Conservation (phyloP, 2,113 vertebrate genomes). For the Macrotus californicus region DNA sequence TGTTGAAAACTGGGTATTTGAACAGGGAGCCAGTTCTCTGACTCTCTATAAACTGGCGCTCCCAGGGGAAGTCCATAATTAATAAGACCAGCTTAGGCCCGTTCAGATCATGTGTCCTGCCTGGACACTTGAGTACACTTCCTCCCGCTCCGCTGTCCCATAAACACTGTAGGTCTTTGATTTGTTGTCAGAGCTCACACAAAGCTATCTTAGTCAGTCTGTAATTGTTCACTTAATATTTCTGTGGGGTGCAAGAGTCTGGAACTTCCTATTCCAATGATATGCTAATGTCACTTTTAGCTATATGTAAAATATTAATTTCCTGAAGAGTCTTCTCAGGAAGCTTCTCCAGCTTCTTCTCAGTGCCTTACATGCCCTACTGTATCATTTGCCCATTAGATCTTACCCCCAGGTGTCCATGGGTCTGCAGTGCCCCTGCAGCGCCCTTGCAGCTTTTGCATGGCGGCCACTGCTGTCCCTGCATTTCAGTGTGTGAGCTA, state of each 20-base stretch:
- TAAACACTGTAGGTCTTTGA: neutral
- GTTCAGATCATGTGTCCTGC: neutral
- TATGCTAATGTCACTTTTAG: neutral
- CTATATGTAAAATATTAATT: neutral
- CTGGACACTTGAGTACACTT: neutral
- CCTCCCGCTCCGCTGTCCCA: fast-evolving
- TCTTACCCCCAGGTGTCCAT: neutral
- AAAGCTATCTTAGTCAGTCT: neutral
- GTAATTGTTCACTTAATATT: neutral
- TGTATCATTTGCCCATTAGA: neutral
- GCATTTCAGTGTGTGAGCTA: neutral
- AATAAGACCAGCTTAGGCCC: neutral
- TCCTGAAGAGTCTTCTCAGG: neutral
- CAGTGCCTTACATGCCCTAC: neutral
- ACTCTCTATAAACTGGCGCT: neutral
- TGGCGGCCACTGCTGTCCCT: neutral
- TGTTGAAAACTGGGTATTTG: neutral
- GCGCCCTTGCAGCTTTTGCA: neutral
- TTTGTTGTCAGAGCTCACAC: neutral
- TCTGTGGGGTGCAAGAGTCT: neutral
- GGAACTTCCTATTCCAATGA: neutral
- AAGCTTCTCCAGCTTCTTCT: neutral
- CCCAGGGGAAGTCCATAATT: neutral
- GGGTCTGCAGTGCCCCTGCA: neutral
- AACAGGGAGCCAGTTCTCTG: neutral